Base-by-base conservation (phyloP, 2,888 invertebrate species). In the Agrypnus murinus region DNA sequence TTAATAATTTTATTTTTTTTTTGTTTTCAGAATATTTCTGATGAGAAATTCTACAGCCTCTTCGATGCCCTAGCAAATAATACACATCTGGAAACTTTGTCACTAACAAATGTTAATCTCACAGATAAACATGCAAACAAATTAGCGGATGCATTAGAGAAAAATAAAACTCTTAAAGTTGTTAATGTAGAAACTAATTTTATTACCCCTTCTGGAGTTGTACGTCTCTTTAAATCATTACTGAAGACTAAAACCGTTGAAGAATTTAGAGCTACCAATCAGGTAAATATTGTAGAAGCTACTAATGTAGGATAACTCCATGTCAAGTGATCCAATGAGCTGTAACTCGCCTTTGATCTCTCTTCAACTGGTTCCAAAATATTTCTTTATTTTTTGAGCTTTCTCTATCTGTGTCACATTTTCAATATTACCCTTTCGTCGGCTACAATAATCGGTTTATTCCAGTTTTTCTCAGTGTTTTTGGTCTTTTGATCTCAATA, bases 171-270 rank as follows among this genome's bases (percentile, higher is more conserved):
- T 68, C 88, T 96, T 81, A 89, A 94, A 83, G 95, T 95, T 80
- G 89, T 96, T 84, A 96, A 93, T 86, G 93, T 97, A 78, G 98
- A 99, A 90, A 98, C 98, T 80, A 99, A 99, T 90, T 97, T 96
- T 88, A 93, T 99, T 85, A 95, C 94, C 83, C 98, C 98, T 71
- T 89, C 92, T 77, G 92, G 94, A 73, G 90, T 99, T 82, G 94
- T 97, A 76, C 91, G 91, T 85, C 89, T 99, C 76, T 90, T 98
- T 72, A 92, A 92, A 85, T 91, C 97, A 64, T 90, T 99, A 82
- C 91, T 98, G 74, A 91, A 92, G 81, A 94, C 95, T 79, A 93
- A 94, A 85, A 90, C 92, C 73, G 91, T 98, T 57, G 95, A 96
- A 87, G 98, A 99, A 88, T 96, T 99, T 87, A 91, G 98, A 85